phyloP scores from a whole-genome alignment of 2,113 vertebrate genomes.

The Cololabis saira region DNA sequence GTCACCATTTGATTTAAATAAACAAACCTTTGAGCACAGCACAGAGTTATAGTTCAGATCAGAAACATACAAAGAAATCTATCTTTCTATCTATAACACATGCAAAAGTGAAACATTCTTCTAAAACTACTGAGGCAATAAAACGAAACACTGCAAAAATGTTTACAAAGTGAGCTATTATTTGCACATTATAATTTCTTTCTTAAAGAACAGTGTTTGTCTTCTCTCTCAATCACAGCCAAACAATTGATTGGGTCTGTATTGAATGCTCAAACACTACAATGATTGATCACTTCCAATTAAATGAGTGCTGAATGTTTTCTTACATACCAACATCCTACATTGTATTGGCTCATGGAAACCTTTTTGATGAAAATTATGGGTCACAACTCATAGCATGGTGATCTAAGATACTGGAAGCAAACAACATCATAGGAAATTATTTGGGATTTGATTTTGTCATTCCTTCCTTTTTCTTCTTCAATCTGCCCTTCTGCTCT shows the following conservation, averaged over 20 bases:
- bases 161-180: slow-evolving; percentile 80
- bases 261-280: slow-evolving; percentile 91
- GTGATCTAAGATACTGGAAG: background rate
- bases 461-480: slow-evolving; percentile 71
- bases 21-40: no score
- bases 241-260: slow-evolving; percentile 90
- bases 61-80: no score
- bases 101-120: no score
- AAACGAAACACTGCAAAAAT: slow-evolving; percentile 30
- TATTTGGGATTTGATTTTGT: slow-evolving; percentile 83
- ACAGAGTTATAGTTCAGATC: no score
- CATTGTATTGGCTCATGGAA: slow-evolving; percentile 50
- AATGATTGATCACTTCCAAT: slow-evolving; percentile 96
- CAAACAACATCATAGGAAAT: slow-evolving; percentile 25
- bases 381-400: no score
- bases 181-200: slow-evolving; percentile 84
- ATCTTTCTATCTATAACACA: no score
- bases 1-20: no score
- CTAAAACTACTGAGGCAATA: no score
- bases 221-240: slow-evolving; percentile 81
- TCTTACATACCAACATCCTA: slow-evolving; percentile 80
- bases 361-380: background rate
- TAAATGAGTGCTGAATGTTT: slow-evolving; percentile 90
- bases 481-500: slow-evolving; percentile 46
- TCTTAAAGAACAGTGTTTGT: slow-evolving; percentile 92